A percentile compares a stretch with the other conserved stretches of the same genome.
These are phyloP conservation scores for Radopholus similis DNA, from an alignment of 1,140 invertebrate species.

Conservation along the genomic window DNA sequence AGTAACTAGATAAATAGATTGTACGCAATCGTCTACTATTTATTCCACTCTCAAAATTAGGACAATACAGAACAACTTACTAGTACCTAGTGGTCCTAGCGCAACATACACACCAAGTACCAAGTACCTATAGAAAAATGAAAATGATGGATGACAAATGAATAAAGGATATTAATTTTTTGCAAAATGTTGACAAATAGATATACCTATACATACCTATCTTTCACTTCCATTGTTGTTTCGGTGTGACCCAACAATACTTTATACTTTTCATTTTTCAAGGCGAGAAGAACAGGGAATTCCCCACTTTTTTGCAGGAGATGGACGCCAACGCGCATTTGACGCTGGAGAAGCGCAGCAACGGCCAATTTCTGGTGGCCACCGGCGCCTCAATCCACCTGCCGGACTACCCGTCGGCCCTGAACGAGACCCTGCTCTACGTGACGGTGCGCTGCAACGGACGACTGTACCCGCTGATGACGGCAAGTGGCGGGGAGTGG, in stretches of 20 bases:
- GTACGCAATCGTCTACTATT: too few species aligned
- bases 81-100: too few species aligned
- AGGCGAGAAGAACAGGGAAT: not conserved
- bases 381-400: conserved; percentile 27
- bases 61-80: too few species aligned
- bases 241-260: not conserved
- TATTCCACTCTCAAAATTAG: too few species aligned
- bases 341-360: conserved; percentile 23
- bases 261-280: not conserved
- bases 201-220: too few species aligned
- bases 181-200: too few species aligned
- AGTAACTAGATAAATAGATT: too few species aligned
- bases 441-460: conserved; percentile 54
- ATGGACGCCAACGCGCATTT: conserved; percentile 38
- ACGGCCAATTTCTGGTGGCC: conserved; percentile 51
- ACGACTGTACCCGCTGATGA: conserved; percentile 51
- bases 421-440: conserved; percentile 55
- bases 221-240: conserved; percentile 1
- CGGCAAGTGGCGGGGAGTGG: conserved; percentile 27
- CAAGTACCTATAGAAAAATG: too few species aligned
- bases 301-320: conserved; percentile 14
- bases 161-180: too few species aligned
- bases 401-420: conserved; percentile 50
- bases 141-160: too few species aligned
- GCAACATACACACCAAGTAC: too few species aligned